Base-by-base conservation (phyloP, 2,888 invertebrate species). In the Stenichneumon culpator region DNA sequence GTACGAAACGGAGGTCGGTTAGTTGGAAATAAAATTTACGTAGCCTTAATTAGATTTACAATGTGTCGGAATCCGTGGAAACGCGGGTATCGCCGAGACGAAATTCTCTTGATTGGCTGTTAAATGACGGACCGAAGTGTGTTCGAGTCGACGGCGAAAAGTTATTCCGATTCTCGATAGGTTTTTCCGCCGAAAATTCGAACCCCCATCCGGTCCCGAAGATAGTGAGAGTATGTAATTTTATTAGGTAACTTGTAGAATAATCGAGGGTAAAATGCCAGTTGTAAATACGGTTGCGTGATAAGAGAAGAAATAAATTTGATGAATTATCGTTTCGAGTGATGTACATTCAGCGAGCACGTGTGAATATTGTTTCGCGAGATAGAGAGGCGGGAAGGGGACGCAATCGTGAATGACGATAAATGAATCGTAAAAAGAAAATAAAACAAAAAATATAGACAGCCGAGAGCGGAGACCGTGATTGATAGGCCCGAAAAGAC, bases 211-310 rank as follows among this genome's bases (percentile, higher is more conserved):
- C 83, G 88, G 74, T 80, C 88, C 88, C 84, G 89, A 86, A 85
- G 87, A 83, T 92, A 93, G 93, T 93, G 92, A 92, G 93, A 93
- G 88, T 92, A 92, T 89, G 89, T 91, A 83, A 90, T 92, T 87
- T 93, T 89, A 93, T 90, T 92, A 92, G 89, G 73, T 92, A 91
- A 91, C 89, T 90, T 91, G 89, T 90, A 93, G 92, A 87, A 88
- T 93, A 90, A 89, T 90, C 86, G 77, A 85, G 88, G 88, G 86
- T 88, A 78, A 89, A 92, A 94, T 94, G 94, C 94, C 94, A 94
- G 94, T 94, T 94, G 94, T 94, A 92, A 87, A 69, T 85, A 44
- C 50, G 75, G 63, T 44, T 69, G 63, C 60, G 86, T 65, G 86
- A 82, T 69, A 65, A 67, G 47, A 39, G 44, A 57, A 77, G 50